Base-by-base conservation (phyloP, 2,113 vertebrate species). In the Furnarius figulus region DNA sequence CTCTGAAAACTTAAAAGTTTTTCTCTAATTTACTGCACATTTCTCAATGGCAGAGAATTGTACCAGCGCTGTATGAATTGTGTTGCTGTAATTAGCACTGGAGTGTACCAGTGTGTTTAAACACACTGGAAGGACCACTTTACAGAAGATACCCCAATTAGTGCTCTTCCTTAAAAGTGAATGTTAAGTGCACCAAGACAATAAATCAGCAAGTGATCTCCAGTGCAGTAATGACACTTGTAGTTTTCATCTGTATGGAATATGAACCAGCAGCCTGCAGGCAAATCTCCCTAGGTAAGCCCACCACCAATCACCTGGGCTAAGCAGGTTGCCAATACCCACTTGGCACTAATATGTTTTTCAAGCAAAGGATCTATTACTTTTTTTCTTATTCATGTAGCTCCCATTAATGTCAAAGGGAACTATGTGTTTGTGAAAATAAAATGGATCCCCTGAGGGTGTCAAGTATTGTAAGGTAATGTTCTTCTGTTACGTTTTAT, bases 401-500 rank as follows among this genome's bases (percentile, higher is more conserved):
- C 73, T 96, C 61, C 66, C 63, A 82, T 95, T 97, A 97, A 94
- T 94, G 92, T 97, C 92, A 96, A 66, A 93, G 82, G 93, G 55
- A 96, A 46, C 95, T 89, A 77, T 87, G 74, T 91, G 73, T 94
- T 96, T 93, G 82, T 24, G 14, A 78, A 93, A 72, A 71, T 87
- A 72, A 91, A 95, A 95, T 83, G 50, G 87, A 89, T 94, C 85
- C 94, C 90, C 92, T 31, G 90, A 94, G 96, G 96, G 90, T 71
- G 73, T 77, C 95, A 77, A 91, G 53, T 81, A 87, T 94, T 94
- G 84, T 89, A 96, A 86, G 70, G 89, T 93, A 96, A 95, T 96
- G 93, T 96, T 97, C 80, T 96, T 83, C 58, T 84, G 86, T 88
- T 96, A 85, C 61, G 0, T 97, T 96, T 97, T 96, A 97, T 95